These are phyloP conservation scores for Phoenoteleia sp. DNA, from an alignment of 2,888 invertebrate genomes.

Conservation along the genomic window DNA sequence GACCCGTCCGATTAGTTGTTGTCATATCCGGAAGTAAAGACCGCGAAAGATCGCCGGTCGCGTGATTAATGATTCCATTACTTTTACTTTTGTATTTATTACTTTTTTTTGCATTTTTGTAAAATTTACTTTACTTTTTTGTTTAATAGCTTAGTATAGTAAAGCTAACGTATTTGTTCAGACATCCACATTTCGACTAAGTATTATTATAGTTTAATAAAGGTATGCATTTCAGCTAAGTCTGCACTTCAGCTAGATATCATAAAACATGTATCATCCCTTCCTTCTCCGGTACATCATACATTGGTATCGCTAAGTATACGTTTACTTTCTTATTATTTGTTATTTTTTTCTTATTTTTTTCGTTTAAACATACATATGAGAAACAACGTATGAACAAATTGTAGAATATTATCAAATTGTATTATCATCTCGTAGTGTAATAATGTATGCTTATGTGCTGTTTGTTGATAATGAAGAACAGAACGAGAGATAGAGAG, in stretches of 20 bases:
- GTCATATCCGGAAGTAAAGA: constrained; percentile 86
- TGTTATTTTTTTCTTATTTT: constrained; percentile 78
- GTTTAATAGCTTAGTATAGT: constrained; percentile 86
- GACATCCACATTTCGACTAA: constrained; percentile 87
- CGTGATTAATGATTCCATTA: constrained; percentile 73
- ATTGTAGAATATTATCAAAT: constrained; percentile 81
- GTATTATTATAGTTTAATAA: constrained; percentile 86
- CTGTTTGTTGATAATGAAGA: constrained; percentile 77
- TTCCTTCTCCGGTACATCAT: constrained; percentile 85
- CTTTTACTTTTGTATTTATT: constrained; percentile 73
- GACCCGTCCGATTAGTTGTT: constrained; percentile 86
- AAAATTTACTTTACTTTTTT: constrained; percentile 74
- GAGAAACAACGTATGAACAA: constrained; percentile 83
- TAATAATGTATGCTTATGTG: constrained; percentile 80
- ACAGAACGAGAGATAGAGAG: constrained; percentile 51
- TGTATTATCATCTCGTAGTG: constrained; percentile 82
- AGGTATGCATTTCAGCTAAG: constrained; percentile 86
- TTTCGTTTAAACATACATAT: constrained; percentile 80
- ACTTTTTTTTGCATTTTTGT: constrained; percentile 74
- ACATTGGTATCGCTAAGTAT: constrained; percentile 86
- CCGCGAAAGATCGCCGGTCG: constrained; percentile 82
- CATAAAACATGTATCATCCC: constrained; percentile 86
- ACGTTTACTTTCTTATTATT: constrained; percentile 81
- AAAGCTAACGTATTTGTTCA: constrained; percentile 86
- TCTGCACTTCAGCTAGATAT: constrained; percentile 86